Percentiles rank a stretch among this genome's conserved stretches.
Evolutionary conservation across 1,140 invertebrate genomes (phyloP).

Genomic region (Hormaphis cornu): DNA sequence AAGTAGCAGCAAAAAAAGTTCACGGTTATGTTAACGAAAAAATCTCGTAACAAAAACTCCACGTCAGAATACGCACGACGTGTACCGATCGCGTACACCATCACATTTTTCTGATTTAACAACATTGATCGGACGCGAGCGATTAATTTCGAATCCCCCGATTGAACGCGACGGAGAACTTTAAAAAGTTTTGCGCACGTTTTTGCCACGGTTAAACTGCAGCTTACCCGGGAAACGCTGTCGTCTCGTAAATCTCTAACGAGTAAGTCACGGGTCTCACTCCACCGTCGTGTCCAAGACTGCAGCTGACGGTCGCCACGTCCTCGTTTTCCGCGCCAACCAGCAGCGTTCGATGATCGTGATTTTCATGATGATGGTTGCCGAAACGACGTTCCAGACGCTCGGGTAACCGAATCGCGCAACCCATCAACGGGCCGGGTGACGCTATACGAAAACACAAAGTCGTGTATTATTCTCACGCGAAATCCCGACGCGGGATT

Average conservation of each 20-base stretch:
- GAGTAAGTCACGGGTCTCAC: not conserved
- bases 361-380: not conserved
- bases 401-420: not conserved
- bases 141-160: too few species aligned
- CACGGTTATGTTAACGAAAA: too few species aligned
- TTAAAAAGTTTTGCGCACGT: too few species aligned
- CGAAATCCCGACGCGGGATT: too few species aligned
- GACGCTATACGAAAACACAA: not conserved
- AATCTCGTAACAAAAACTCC: too few species aligned
- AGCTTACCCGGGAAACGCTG: not conserved
- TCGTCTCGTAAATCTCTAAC: not conserved
- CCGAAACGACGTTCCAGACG: not conserved
- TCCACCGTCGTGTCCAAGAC: not conserved
- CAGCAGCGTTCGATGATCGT: not conserved
- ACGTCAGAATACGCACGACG: too few species aligned
- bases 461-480: not conserved
- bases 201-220: too few species aligned
- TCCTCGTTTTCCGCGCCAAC: not conserved
- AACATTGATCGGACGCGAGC: too few species aligned
- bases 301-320: not conserved
- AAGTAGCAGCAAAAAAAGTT: too few species aligned
- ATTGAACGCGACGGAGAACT: too few species aligned
- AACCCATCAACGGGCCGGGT: not conserved
- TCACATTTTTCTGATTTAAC: too few species aligned
- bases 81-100: too few species aligned